Percentiles rank a stretch among this genome's conserved stretches.
Evolutionary conservation across 2,888 invertebrate species (phyloP).

Genomic region (Hemistola chrysoprasaria): DNA sequence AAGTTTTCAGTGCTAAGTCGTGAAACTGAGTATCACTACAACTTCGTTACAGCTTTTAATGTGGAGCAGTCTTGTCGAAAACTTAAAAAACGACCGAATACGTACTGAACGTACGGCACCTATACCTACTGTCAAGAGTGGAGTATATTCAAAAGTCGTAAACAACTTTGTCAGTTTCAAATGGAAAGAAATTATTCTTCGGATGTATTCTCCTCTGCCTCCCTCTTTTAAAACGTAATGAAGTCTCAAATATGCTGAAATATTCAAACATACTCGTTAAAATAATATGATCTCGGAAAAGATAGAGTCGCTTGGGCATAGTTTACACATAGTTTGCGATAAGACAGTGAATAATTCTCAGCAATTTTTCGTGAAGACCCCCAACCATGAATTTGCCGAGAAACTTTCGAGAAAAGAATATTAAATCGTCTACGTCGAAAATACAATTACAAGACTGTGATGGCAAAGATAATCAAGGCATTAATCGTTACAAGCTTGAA

Average conservation of each 20-base stretch:
- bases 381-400: conserved; percentile 37
- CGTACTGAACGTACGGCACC: conserved; percentile 23
- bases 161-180: conserved; percentile 57
- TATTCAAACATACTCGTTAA: conserved; percentile 36
- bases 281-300: conserved; percentile 36
- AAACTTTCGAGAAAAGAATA: conserved; percentile 31
- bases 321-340: conserved; percentile 54
- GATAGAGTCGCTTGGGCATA: conserved; percentile 49
- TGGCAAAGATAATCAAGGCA: conserved; percentile 46
- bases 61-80: conserved; percentile 56
- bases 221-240: conserved; percentile 25
- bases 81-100: conserved; percentile 55
- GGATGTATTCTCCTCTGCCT: conserved; percentile 41
- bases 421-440: conserved; percentile 32
- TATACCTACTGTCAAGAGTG: conserved; percentile 42
- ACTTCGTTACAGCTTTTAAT: conserved; percentile 59
- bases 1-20: conserved; percentile 51
- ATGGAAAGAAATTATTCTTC: conserved; percentile 52
- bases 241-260: conserved; percentile 32
- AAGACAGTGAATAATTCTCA: conserved; percentile 45
- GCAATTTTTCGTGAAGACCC: conserved; percentile 34
- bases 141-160: conserved; percentile 53
- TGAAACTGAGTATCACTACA: conserved; percentile 43
- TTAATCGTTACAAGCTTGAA: conserved; percentile 47
- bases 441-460: conserved; percentile 44